Conservation (phyloP, 2,113 vertebrate genomes). For the Chaetodon trifascialis region DNA sequence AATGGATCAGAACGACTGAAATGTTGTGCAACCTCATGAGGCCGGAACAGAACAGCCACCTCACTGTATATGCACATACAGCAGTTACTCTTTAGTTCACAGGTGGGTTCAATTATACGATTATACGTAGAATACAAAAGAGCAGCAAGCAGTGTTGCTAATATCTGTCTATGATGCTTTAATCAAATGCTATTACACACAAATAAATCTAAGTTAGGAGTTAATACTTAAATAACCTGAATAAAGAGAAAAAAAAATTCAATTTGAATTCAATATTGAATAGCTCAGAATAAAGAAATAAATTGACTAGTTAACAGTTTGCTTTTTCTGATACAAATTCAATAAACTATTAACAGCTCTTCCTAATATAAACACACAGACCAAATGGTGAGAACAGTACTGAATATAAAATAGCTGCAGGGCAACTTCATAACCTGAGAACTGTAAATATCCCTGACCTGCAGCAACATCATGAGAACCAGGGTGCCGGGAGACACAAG, state of each 20-base stretch:
- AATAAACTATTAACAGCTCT: no score
- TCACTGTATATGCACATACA: neutral
- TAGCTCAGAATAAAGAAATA: neutral
- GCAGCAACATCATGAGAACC: no score
- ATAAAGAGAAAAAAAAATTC: neutral
- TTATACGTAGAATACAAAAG: neutral
- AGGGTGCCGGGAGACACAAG: no score
- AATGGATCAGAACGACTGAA: slow-evolving; percentile 7
- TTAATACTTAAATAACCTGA: neutral
- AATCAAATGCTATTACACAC: neutral
- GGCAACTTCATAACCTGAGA: no score
- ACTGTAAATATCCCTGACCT: no score
- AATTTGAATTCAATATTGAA: neutral
- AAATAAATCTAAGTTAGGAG: neutral
- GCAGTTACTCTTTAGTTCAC: neutral
- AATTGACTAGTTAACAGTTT: no score
- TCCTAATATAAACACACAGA: no score
- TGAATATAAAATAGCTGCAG: no score
- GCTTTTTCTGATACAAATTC: no score
- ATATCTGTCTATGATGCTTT: neutral
- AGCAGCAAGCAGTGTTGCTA: neutral
- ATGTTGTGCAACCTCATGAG: slow-evolving; percentile 1
- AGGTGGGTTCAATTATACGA: neutral
- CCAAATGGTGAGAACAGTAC: no score
- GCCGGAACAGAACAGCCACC: neutral